Evolutionary conservation across 2,888 invertebrate species (phyloP).

Genomic region (Drosophila pseudotakahashii): DNA sequence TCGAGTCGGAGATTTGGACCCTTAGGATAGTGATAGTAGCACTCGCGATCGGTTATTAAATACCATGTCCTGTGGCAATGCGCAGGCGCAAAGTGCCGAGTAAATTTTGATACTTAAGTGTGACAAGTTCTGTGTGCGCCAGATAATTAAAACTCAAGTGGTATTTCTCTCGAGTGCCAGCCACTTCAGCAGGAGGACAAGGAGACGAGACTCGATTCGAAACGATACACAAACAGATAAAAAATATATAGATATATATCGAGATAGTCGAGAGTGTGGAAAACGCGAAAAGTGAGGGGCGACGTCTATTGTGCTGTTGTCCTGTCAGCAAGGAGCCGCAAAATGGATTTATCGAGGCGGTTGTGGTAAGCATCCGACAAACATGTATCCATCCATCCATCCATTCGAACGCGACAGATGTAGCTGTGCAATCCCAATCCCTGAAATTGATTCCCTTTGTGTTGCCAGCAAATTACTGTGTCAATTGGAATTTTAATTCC

Average conservation of each 20-base stretch:
- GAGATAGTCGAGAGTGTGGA: neutral
- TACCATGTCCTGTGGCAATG: slow-evolving; percentile 46
- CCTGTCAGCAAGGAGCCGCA: slow-evolving; percentile 57
- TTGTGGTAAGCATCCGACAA: slow-evolving; percentile 83
- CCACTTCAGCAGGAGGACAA: slow-evolving; percentile 16
- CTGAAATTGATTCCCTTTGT: slow-evolving; percentile 79
- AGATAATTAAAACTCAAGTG: slow-evolving; percentile 75
- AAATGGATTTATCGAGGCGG: slow-evolving; percentile 84
- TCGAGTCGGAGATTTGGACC: slow-evolving; percentile 47
- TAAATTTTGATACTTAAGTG: slow-evolving; percentile 35
- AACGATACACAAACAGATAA: neutral
- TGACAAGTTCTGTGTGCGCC: slow-evolving; percentile 50
- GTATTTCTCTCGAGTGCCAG: slow-evolving; percentile 9
- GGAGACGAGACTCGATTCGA: neutral
- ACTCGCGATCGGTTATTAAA: slow-evolving; percentile 2
- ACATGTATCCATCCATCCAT: slow-evolving; percentile 56
- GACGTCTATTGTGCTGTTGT: slow-evolving; percentile 52
- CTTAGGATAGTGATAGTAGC: slow-evolving; percentile 28
- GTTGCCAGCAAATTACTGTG: slow-evolving; percentile 75
- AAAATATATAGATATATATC: neutral
- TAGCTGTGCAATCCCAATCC: slow-evolving; percentile 22
- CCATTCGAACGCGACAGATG: slow-evolving; percentile 33
- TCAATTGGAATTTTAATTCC: slow-evolving; percentile 81
- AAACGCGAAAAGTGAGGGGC: slow-evolving; percentile 48
- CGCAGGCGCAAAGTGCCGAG: slow-evolving; percentile 68